Evolutionary conservation across 2,113 vertebrate species (phyloP).

Genomic region (Isichthys henryi): DNA sequence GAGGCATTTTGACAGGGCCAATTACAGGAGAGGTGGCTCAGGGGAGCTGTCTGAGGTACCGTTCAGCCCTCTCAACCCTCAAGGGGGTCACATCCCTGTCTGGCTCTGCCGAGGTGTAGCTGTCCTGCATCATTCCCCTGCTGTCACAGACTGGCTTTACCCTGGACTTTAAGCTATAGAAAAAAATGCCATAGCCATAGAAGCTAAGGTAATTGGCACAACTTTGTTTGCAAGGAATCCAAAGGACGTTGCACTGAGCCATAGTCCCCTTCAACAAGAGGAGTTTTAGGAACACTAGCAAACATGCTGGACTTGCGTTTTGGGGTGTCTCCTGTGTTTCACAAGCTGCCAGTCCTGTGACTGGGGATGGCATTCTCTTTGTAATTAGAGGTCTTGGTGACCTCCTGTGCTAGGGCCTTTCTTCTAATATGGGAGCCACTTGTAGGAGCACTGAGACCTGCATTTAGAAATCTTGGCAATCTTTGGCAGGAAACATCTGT

Average conservation of each 20-base stretch:
- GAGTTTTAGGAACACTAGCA: neutral
- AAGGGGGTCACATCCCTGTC: neutral
- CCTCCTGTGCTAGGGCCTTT: neutral
- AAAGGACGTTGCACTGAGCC: neutral
- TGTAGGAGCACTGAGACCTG: neutral
- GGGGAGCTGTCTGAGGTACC: neutral
- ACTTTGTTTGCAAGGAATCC: neutral
- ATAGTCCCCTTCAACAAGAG: neutral
- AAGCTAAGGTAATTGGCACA: neutral
- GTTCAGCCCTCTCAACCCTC: neutral
- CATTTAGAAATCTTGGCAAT: neutral
- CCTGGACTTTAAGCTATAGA: slow-evolving; percentile 56
- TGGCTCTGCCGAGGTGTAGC: neutral
- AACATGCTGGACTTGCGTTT: neutral
- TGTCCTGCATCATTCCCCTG: neutral
- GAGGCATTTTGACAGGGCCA: slow-evolving; percentile 19
- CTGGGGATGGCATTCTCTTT: neutral
- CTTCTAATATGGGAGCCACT: neutral
- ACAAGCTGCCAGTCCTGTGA: neutral
- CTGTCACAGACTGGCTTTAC: slow-evolving; percentile 34
- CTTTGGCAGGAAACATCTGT: neutral
- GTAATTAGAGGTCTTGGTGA: neutral
- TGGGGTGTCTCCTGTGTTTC: neutral
- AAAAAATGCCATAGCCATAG: neutral
- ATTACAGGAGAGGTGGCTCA: neutral